Base-by-base conservation (phyloP, 2,888 invertebrate species). In the Lymantria dispar region DNA sequence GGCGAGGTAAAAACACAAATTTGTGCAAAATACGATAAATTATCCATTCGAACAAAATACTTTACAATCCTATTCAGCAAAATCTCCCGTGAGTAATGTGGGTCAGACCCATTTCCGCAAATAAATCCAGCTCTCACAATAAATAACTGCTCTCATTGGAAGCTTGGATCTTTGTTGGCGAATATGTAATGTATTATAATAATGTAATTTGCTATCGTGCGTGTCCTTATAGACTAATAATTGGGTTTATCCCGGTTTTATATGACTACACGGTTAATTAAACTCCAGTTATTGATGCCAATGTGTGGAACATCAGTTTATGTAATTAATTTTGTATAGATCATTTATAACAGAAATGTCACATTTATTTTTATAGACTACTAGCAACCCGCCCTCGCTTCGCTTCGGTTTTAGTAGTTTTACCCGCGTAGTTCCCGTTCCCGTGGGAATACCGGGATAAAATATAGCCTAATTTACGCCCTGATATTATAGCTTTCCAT, bases 61-160 rank as follows among this genome's bases (percentile, higher is more conserved):
- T 83, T 84, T 81, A 80, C 76, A 83, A 76, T 82, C 78, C 80
- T 76, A 83, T 82, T 83, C 85, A 83, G 81, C 78, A 72, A 78
- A 83, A 84, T 84, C 82, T 87, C 83, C 83, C 84, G 78, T 85
- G 87, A 87, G 81, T 85, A 84, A 87, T 86, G 80, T 78, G 85
- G 87, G 87, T 85, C 80, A 76, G 80, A 75, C 83, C 85, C 83
- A 79, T 83, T 84, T 82, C 84, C 83, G 83, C 81, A 83, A 82
- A 87, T 87, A 87, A 87, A 86, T 85, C 84, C 83, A 76, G 72
- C 76, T 76, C 76, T 83, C 80, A 83, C 84, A 83, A 84, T 85
- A 87, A 85, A 85, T 85, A 86, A 85, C 81, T 81, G 76, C 77
- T 74, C 72, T 51, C 62, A 68, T 60, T 53, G 37, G 44, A 62